Evolutionary conservation across 2,888 invertebrate species (phyloP), one percentile per base, ranked within the genome.

Genomic region (Melangyna quadrimaculata): DNA sequence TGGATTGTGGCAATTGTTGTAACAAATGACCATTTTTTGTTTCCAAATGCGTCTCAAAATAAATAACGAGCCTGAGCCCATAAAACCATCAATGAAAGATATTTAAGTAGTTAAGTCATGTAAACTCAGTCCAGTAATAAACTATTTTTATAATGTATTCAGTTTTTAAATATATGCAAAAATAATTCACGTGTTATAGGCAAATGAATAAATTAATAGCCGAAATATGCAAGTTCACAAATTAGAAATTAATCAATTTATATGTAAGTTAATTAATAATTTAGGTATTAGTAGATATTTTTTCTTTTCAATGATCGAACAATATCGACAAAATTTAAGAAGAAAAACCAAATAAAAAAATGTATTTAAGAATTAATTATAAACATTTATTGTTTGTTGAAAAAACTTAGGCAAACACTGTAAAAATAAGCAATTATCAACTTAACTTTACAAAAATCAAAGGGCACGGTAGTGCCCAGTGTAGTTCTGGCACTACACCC

Each of bases 151-250:
- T 32, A 35, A 57, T 57, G 12, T 35, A 35, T 32, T 35, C 17
- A 6, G 4, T 12, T 57, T 35, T 19, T 12, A 57, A 57, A 57
- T 19, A 35, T 35, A 57, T 35, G 32, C 55, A 32, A 19, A 32
- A 32, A 14, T 19, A 35, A 55, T 32, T 57, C 5, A 35, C 12
- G 2, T 10, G n/a, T n/a, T n/a, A n/a, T n/a, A n/a, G n/a, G n/a
- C n/a, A 35, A 57, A 59, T 59, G 35, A 59, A 59, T 59, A 59
- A 59, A 59, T 59, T 59, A 59, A 35, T 35, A 12, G 5, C n/a
- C 9, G 6, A 57, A 59, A 12, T 14, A 59, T 22, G 14, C 14
- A 8, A 22, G 14, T 59, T 37, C 22, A 59, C 19, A 57, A 35
- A 24, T 51, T 14, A 35, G 19, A 35, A 22, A 37, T 59, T 37